Percentiles rank a stretch among this genome's conserved stretches.
phyloP scores from a whole-genome alignment of 2,888 invertebrate species.

The Erebia epiphron region DNA sequence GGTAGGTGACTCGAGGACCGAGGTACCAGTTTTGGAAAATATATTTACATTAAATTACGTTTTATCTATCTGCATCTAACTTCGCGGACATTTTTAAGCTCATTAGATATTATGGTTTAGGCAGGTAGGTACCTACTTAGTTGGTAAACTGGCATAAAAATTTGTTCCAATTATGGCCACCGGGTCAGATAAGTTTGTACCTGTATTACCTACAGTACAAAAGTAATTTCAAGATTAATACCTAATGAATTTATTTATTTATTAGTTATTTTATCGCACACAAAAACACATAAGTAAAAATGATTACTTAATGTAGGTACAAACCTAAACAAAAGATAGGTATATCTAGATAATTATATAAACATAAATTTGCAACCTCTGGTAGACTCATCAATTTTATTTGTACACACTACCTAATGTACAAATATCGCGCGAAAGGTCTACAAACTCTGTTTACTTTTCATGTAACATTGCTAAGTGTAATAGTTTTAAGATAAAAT shows the following conservation, averaged over 20 bases:
- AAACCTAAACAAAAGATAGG: no score
- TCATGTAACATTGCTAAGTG: slow-evolving; percentile 19
- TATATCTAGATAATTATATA: neutral
- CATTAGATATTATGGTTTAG: neutral
- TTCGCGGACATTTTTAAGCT: neutral
- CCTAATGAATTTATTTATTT: no score
- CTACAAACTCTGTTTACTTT: slow-evolving; percentile 23
- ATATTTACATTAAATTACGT: no score
- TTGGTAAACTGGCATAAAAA: no score
- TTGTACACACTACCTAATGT: slow-evolving; percentile 7
- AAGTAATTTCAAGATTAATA: no score
- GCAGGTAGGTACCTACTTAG: no score
- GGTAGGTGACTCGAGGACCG: neutral
- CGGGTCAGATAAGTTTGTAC: no score
- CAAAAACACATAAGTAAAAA: no score
- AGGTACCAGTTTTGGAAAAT: neutral
- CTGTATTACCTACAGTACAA: no score
- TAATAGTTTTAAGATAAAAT: slow-evolving; percentile 18
- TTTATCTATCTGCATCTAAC: neutral
- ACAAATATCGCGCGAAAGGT: slow-evolving; percentile 21
- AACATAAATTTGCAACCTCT: neutral
- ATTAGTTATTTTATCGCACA: no score
- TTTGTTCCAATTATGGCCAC: no score
- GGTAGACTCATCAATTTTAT: slow-evolving; percentile 13
- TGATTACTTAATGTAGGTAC: no score